Conservation (phyloP, 53 echinoderm and acorn worm genomes). For the Echinarachnius parma region DNA sequence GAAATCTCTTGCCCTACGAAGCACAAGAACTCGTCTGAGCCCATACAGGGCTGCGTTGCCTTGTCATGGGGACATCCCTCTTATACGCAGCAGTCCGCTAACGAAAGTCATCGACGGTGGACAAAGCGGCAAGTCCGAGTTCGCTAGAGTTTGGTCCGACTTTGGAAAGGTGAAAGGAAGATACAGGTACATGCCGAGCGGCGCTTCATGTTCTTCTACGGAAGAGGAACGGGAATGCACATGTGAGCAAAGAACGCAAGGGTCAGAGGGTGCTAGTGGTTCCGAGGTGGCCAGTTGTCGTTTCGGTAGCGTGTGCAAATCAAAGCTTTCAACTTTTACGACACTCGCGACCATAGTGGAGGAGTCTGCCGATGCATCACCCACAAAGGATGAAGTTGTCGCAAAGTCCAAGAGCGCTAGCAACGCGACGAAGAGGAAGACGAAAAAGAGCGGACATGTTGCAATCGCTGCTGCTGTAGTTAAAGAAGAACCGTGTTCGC, state of each 20-base stretch:
- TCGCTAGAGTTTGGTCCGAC: conserved; percentile 11
- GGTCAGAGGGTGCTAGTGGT: neutral
- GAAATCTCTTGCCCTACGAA: conserved; percentile 33
- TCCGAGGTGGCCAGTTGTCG: neutral
- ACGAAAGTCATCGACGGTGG: neutral
- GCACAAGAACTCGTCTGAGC: conserved; percentile 49
- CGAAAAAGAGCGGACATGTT: neutral
- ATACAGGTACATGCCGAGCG: neutral
- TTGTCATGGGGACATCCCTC: conserved; percentile 14
- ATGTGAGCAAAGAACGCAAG: neutral
- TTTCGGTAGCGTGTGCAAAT: conserved; percentile 39
- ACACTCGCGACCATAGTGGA: conserved; percentile 90
- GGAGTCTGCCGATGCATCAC: conserved; percentile 51
- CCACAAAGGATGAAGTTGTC: neutral
- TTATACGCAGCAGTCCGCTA: conserved; percentile 17
- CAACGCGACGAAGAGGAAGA: neutral
- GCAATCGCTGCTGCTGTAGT: neutral
- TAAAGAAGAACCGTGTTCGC: neutral
- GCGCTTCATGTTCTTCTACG: conserved; percentile 3
- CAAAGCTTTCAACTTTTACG: conserved; percentile 58
- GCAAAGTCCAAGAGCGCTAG: neutral
- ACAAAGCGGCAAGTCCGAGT: neutral
- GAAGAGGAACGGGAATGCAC: neutral
- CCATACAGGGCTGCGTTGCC: conserved; percentile 41
- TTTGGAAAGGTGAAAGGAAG: conserved; percentile 18